Conservation (phyloP, 2,888 invertebrate genomes). For the Metallyticus violacea region DNA sequence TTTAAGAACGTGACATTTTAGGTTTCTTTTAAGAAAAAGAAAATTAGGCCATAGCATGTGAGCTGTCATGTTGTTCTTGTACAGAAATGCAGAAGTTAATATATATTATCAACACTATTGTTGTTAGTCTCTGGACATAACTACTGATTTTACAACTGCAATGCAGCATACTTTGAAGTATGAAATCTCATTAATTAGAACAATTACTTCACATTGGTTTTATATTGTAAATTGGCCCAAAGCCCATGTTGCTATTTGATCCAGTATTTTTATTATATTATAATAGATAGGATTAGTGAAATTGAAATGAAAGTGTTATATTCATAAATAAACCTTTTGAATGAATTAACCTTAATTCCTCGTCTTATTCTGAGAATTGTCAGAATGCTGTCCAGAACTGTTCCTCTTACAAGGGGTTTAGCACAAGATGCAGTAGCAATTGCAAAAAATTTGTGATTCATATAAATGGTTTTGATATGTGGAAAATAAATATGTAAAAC, state of each 20-base stretch:
- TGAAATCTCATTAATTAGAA: neutral
- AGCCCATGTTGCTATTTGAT: constrained; percentile 12
- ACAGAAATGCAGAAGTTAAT: neutral
- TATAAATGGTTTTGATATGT: no score
- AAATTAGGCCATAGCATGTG: neutral
- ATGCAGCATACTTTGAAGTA: neutral
- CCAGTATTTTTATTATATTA: constrained; percentile 3
- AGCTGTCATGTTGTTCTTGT: neutral
- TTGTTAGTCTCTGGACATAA: neutral
- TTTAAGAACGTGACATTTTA: no score
- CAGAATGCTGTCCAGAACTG: neutral
- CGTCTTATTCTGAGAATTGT: neutral
- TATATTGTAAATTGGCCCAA: constrained; percentile 9
- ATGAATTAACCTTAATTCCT: neutral
- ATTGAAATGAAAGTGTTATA: neutral
- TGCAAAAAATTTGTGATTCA: no score
- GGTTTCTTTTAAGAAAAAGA: neutral
- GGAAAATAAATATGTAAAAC: no score
- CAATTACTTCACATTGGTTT: constrained; percentile 3
- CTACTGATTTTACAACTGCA: neutral
- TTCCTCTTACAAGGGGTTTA: neutral
- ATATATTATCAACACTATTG: neutral
- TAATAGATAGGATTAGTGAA: neutral
- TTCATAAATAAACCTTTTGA: neutral
- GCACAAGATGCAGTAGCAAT: no score